phyloP scores from a whole-genome alignment of 1,140 invertebrate genomes.

The Papilio aristodemus region DNA sequence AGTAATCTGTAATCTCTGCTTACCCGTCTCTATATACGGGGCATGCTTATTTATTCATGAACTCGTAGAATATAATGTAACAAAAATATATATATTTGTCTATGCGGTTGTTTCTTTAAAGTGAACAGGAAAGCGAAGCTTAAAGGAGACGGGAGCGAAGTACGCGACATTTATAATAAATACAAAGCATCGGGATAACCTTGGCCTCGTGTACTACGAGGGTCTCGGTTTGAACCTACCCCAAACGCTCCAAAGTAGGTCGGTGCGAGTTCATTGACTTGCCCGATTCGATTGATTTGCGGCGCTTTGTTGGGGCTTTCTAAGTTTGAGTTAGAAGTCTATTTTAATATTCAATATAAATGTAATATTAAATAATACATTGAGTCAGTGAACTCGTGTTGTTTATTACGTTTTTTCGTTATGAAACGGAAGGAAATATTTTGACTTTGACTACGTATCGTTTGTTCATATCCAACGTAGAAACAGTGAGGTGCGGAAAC shows the following conservation, averaged over 20 bases:
- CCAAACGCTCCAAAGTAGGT: conserved; percentile 24
- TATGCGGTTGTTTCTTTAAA: background rate
- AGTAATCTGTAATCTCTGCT: no score
- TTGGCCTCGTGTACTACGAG: conserved; percentile 12
- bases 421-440: no score
- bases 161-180: background rate
- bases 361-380: no score
- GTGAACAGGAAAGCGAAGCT: background rate
- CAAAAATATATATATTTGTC: background rate
- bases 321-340: background rate
- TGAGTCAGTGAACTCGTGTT: no score
- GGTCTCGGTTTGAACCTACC: conserved; percentile 20
- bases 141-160: background rate
- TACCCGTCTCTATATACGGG: no score
- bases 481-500: no score
- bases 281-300: background rate
- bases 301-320: background rate
- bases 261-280: conserved; percentile 14
- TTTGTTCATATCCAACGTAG: no score
- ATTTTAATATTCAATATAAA: background rate
- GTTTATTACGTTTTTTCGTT: no score
- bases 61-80: no score
- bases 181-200: conserved; percentile 13
- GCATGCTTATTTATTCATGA: no score
- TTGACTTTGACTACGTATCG: no score